Percentiles rank a stretch among this genome's conserved stretches.
phyloP scores from a whole-genome alignment of 1,140 invertebrate genomes.

The Diabrotica undecimpunctata region DNA sequence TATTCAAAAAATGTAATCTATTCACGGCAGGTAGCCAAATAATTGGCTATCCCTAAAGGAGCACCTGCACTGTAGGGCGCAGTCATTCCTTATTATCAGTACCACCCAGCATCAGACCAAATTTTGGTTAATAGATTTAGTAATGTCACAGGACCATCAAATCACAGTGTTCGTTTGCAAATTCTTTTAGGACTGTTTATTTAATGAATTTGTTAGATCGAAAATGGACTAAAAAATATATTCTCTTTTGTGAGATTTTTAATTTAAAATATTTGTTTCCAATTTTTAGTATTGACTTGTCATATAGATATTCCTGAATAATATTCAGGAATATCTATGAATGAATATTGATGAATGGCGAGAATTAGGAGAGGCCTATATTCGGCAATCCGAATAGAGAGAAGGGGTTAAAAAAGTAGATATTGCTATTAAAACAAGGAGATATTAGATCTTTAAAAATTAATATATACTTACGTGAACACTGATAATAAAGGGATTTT shows the following conservation, averaged over 20 bases:
- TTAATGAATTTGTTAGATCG: neutral
- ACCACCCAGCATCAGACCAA: constrained; percentile 16
- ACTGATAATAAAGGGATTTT: no score
- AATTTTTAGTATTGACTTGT: no score
- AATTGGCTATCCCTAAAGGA: constrained; percentile 37
- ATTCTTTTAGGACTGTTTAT: neutral
- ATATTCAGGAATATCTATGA: no score
- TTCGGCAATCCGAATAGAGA: no score
- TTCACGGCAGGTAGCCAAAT: constrained; percentile 31
- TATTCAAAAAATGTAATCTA: constrained; percentile 19
- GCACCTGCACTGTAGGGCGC: constrained; percentile 32
- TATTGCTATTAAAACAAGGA: no score
- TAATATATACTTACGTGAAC: no score
- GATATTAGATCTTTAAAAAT: no score
- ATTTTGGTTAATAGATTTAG: neutral
- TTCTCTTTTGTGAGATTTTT: neutral
- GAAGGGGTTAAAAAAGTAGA: no score
- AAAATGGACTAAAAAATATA: neutral
- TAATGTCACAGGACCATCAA: neutral
- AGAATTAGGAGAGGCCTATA: no score
- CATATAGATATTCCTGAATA: no score
- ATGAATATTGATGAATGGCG: no score
- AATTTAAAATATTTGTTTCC: no score
- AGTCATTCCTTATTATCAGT: constrained; percentile 33
- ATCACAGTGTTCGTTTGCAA: neutral